A percentile compares a stretch with the other conserved stretches of the same genome.
These are phyloP conservation scores for Urophycis tenuis DNA, from an alignment of 2,797 vertebrate genomes.

Conservation along the genomic window DNA sequence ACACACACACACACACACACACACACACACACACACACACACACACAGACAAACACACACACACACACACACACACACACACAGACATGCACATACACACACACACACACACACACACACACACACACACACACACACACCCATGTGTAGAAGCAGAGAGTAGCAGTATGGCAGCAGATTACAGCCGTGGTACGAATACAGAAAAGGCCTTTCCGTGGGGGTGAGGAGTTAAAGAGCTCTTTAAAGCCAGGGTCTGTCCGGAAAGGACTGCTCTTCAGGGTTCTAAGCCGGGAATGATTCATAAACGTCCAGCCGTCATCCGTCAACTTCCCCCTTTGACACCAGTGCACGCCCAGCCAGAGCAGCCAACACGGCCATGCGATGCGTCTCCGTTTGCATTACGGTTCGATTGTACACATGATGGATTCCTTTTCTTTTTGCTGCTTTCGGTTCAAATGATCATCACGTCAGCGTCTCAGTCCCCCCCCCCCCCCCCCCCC, in stretches of 20 bases:
- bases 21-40: not conserved
- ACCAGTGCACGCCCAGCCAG: not conserved
- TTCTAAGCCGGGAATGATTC: conserved; percentile 33
- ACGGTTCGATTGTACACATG: not conserved
- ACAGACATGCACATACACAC: not conserved
- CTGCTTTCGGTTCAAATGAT: not conserved
- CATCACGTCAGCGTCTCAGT: not conserved
- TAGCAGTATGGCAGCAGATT: not conserved
- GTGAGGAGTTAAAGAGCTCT: conserved; percentile 44
- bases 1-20: too few relatives aligned
- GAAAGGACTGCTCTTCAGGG: conserved; percentile 53
- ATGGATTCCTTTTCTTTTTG: not conserved
- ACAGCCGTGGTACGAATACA: not conserved
- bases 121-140: too few relatives aligned
- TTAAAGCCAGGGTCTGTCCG: conserved; percentile 12
- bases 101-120: not conserved
- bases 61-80: too few relatives aligned
- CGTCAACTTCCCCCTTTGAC: too few relatives aligned
- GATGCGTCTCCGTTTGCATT: conserved; percentile 7
- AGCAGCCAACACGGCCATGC: not conserved
- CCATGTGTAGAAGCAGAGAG: not conserved
- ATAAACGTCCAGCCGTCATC: not conserved
- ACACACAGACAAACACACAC: not conserved
- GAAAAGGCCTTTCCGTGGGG: conserved; percentile 7
- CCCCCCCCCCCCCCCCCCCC: too few relatives aligned